phyloP scores from a whole-genome alignment of 2,888 invertebrate species.

The Drosophila seclusa region DNA sequence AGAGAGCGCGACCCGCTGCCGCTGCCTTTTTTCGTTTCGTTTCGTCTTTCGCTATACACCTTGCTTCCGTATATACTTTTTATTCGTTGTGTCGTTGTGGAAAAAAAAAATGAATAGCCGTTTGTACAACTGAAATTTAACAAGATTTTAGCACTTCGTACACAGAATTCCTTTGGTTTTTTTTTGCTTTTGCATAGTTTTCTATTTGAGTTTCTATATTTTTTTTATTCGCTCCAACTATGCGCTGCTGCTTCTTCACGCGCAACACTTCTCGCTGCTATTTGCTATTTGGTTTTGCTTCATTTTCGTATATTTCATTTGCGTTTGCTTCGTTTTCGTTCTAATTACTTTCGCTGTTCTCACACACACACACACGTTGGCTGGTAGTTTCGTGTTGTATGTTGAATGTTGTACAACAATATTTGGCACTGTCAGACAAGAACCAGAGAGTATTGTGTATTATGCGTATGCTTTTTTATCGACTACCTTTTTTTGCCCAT shows the following conservation, averaged over 20 bases:
- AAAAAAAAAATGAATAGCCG: conserved; percentile 49
- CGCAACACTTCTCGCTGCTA: conserved; percentile 61
- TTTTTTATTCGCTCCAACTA: conserved; percentile 56
- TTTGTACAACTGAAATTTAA: conserved; percentile 41
- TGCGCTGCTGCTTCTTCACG: conserved; percentile 55
- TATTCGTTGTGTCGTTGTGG: conserved; percentile 47
- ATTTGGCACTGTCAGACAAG: conserved; percentile 36
- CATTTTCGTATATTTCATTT: conserved; percentile 42
- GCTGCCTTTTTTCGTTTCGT: conserved; percentile 61
- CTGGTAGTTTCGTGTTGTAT: conserved; percentile 32
- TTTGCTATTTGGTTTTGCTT: conserved; percentile 47
- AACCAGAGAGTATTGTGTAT: conserved; percentile 41
- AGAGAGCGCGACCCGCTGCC: conserved; percentile 60
- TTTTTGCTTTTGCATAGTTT: conserved; percentile 23
- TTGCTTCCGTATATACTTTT: conserved; percentile 77
- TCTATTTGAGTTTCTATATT: conserved; percentile 41
- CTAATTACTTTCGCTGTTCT: conserved; percentile 66
- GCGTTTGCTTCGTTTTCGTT: conserved; percentile 50
- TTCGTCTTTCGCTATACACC: conserved; percentile 72
- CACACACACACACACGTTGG: conserved; percentile 30
- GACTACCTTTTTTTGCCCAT: conserved; percentile 63
- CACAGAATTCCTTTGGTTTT: conserved; percentile 25
- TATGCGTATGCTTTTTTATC: conserved; percentile 42
- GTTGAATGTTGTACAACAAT: conserved; percentile 30
- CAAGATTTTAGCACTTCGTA: conserved; percentile 43